These are phyloP conservation scores for Amphipoea lucens DNA, from an alignment of 2,888 invertebrate genomes.

Conservation along the genomic window DNA sequence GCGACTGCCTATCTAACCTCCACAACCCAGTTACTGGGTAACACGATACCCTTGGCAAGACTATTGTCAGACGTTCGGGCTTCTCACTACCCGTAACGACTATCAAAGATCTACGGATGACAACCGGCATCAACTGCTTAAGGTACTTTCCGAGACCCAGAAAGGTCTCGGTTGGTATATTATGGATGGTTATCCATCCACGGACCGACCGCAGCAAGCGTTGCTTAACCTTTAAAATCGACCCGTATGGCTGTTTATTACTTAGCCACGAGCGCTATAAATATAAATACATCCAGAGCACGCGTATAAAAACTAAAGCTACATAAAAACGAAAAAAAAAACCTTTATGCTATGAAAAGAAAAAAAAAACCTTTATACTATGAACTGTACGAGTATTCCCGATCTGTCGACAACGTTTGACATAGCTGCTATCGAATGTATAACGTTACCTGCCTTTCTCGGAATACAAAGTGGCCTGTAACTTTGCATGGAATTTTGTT, in stretches of 20 bases:
- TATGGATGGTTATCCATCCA: not conserved
- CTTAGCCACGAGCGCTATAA: not conserved
- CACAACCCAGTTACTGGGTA: too few species aligned
- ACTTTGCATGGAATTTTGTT: slow-evolving; percentile 42
- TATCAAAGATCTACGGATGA: not conserved
- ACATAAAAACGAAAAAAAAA: not conserved
- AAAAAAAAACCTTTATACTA: not conserved
- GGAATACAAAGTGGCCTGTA: slow-evolving; percentile 58
- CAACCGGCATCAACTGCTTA: not conserved
- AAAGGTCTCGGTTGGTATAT: too few species aligned
- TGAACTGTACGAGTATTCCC: slow-evolving; percentile 1
- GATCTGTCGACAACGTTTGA: slow-evolving; percentile 46
- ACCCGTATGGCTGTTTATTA: not conserved
- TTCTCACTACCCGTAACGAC: not conserved
- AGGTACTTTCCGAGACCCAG: not conserved
- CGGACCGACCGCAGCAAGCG: not conserved
- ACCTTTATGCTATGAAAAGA: not conserved
- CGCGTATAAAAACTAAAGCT: not conserved
- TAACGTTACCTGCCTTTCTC: slow-evolving; percentile 32
- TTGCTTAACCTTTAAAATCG: not conserved
- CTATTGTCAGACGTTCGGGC: too few species aligned
- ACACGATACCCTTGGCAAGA: not conserved
- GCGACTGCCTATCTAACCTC: too few species aligned
- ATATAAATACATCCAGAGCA: not conserved
- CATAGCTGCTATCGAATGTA: slow-evolving; percentile 51